phyloP scores from a whole-genome alignment of 30 jellyfish, hydroid and myxozoan genomes.

The Hydra vulgaris region DNA sequence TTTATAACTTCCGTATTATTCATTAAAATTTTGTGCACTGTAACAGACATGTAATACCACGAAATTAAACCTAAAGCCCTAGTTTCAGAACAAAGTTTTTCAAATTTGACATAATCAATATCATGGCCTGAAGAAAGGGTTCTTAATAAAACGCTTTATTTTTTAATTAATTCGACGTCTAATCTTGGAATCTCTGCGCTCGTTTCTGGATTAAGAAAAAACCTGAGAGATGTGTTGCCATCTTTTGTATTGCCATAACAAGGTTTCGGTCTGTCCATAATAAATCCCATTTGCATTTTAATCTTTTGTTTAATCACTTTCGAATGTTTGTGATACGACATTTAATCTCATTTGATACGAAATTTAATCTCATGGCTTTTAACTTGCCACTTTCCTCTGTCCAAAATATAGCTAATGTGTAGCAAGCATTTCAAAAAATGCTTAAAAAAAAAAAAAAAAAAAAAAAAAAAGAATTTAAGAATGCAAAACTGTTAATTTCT shows the following conservation, averaged over 20 bases:
- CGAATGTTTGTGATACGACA: neutral
- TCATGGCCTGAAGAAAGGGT: neutral
- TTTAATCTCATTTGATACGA: neutral
- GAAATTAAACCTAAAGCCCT: neutral
- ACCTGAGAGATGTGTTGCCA: neutral
- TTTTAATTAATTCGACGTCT: neutral
- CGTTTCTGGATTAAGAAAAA: neutral
- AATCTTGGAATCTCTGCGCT: neutral
- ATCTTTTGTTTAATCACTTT: too few relatives aligned
- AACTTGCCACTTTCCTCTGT: too few relatives aligned
- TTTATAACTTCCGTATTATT: neutral
- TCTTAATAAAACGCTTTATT: neutral
- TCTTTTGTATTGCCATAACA: neutral
- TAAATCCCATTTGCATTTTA: neutral
- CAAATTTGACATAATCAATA: neutral
- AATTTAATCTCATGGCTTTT: too few relatives aligned
- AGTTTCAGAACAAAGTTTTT: neutral
- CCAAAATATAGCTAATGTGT: too few relatives aligned
- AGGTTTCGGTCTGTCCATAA: neutral
- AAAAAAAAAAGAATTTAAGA: too few relatives aligned
- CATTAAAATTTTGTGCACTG: neutral
- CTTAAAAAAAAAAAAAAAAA: too few relatives aligned
- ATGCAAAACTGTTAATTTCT: too few relatives aligned
- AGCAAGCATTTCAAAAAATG: too few relatives aligned
- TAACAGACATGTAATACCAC: neutral